Conservation (phyloP, 2,797 vertebrate species). For the Cheirogaleus major region DNA sequence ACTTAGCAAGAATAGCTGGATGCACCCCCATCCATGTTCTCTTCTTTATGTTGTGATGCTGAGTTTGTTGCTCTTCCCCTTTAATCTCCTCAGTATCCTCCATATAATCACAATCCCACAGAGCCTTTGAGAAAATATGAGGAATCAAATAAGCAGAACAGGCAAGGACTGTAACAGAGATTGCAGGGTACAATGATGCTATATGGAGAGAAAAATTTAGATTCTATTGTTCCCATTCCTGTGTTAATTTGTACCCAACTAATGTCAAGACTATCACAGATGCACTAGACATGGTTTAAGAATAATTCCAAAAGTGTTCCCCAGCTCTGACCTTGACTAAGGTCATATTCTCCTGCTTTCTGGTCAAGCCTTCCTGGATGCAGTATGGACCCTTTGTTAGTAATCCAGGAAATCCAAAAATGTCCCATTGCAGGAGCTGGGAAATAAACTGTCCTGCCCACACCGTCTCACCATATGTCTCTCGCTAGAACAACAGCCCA, state of each 20-base stretch:
- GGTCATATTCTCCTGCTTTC: not conserved
- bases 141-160: not conserved
- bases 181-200: not conserved
- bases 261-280: not conserved
- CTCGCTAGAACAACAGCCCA: not conserved
- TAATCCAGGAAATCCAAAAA: not conserved
- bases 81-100: not conserved
- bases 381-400: not conserved
- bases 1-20: not conserved
- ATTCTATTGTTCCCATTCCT: not conserved
- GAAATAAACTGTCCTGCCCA: not conserved
- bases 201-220: not conserved
- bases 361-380: not conserved
- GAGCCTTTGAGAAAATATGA: not conserved
- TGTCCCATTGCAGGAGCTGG: not conserved
- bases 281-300: not conserved
- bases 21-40: not conserved
- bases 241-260: not conserved
- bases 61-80: not conserved
- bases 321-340: not conserved
- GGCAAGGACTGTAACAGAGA: not conserved
- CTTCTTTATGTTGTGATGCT: not conserved
- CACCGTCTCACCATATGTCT: not conserved
- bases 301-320: not conserved
- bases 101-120: not conserved